phyloP scores from a whole-genome alignment of 1,140 invertebrate genomes.

The Aculops lycopersici region DNA sequence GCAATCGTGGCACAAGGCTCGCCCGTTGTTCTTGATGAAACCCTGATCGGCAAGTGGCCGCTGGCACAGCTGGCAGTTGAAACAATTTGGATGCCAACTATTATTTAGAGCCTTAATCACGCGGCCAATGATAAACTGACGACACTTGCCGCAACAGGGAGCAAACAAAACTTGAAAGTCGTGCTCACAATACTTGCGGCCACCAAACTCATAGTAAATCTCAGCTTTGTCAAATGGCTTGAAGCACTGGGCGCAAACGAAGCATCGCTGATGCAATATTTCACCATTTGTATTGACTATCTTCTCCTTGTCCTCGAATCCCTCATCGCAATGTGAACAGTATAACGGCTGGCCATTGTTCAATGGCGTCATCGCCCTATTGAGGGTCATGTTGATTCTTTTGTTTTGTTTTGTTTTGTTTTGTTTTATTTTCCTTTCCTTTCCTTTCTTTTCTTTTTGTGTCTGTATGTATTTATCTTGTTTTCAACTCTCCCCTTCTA shows the following conservation, averaged over 20 bases:
- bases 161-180: slow-evolving; percentile 95
- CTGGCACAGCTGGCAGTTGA: slow-evolving; percentile 70
- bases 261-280: slow-evolving; percentile 91
- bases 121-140: slow-evolving; percentile 77
- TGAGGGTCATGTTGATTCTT: no score
- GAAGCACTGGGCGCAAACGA: slow-evolving; percentile 35
- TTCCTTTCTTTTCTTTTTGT: no score
- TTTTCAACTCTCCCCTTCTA: no score
- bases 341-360: slow-evolving; percentile 28
- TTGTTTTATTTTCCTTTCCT: no score
- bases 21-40: slow-evolving; percentile 58
- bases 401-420: no score
- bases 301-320: slow-evolving; percentile 76
- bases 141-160: slow-evolving; percentile 86
- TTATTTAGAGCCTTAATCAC: slow-evolving; percentile 98
- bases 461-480: no score
- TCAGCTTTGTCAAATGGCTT: slow-evolving; percentile 7
- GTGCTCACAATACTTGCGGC: slow-evolving; percentile 92
- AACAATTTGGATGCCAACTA: slow-evolving; percentile 92
- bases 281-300: slow-evolving; percentile 84
- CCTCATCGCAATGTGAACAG: slow-evolving; percentile 67
- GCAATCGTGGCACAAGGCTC: slow-evolving; percentile 82
- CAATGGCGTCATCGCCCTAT: neutral
- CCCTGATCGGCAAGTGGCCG: slow-evolving; percentile 73
- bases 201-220: slow-evolving; percentile 38